Conservation (phyloP, 2,888 invertebrate species). For the Chrysodeixis includens region DNA sequence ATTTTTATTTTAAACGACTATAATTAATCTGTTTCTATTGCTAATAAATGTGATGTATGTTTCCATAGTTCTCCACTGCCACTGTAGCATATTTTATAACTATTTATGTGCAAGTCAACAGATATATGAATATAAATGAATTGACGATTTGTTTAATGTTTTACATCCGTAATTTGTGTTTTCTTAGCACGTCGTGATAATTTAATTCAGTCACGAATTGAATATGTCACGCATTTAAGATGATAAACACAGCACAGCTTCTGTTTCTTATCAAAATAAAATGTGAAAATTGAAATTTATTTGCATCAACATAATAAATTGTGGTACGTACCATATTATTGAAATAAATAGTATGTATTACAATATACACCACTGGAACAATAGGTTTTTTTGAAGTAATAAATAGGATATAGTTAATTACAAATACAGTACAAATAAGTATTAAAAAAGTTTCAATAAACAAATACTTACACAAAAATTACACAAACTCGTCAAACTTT, state of each 20-base stretch:
- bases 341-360: too few relatives aligned
- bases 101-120: neutral
- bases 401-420: too few relatives aligned
- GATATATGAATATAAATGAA: slow-evolving; percentile 6
- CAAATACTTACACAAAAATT: slow-evolving; percentile 35
- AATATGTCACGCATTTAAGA: neutral
- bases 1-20: slow-evolving; percentile 28
- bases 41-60: slow-evolving; percentile 50
- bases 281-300: too few relatives aligned
- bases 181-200: neutral
- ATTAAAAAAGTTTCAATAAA: too few relatives aligned
- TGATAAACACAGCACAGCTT: neutral
- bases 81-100: slow-evolving; percentile 13
- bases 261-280: too few relatives aligned
- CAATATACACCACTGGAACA: too few relatives aligned
- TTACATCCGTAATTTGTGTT: neutral
- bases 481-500: slow-evolving; percentile 8
- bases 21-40: slow-evolving; percentile 36
- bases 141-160: neutral
- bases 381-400: too few relatives aligned
- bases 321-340: too few relatives aligned
- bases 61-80: slow-evolving; percentile 17
- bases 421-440: neutral
- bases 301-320: too few relatives aligned
- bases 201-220: neutral